Evolutionary conservation across 2,888 invertebrate genomes (phyloP), one percentile per base, ranked within the genome.

Genomic region (Drosophila quinaria): DNA sequence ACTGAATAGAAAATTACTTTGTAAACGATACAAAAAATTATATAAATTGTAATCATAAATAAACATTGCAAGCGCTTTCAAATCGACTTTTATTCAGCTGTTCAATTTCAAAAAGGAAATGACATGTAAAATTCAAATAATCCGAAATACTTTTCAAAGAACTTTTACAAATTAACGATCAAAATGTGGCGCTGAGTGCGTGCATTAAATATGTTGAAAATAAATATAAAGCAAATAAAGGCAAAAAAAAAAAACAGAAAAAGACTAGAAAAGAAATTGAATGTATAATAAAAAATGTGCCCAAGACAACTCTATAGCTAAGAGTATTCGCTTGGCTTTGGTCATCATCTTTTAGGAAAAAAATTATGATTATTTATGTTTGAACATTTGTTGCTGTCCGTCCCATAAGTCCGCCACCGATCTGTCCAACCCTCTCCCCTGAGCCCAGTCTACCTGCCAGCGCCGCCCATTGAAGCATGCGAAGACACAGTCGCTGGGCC

Each of bases 301-400:
- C 37, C 82, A 78, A 82, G 70, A 81, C 79, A 79, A 86, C 77
- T 81, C 69, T 67, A 76, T 83, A 50, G 63, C 49, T 51, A 51
- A 44, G 49, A 65, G 42, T 51, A 61, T 64, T 49, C 35, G 44
- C 22, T 33, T 50, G 49, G 33, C 58, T 49, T 37, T 46, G 63
- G 42, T 61, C 58, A 60, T 50, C 68, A 56, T 51, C 46, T 22
- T 15, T 37, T 50, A 22, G 46, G 47, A 39, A 61, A 52, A 62
- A 52, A 64, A 50, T 51, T 69, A 64, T 72, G 75, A 87, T 80
- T 87, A 87, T 89, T 89, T 87, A 87, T 87, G 89, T 82, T 80
- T 77, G 71, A 87, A 79, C 89, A 87, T 87, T 89, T 89, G 87
- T 75, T 81, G 87, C 89, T 81, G 82, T 88, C 88, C 75, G 74